Evolutionary conservation across 2,113 vertebrate genomes (phyloP).

Genomic region (Cyanoramphus novaezelandiae): DNA sequence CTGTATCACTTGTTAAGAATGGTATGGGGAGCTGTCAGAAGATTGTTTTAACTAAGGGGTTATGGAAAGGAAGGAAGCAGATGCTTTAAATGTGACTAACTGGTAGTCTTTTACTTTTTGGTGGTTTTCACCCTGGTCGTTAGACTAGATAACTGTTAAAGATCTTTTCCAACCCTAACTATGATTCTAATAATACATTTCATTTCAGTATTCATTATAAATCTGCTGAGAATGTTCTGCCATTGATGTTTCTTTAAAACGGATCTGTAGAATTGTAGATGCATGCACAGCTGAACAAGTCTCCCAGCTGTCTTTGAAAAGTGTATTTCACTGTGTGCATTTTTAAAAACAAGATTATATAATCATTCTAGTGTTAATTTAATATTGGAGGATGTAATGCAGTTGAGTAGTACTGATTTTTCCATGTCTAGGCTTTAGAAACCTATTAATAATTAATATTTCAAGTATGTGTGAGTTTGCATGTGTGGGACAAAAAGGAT

Average conservation of each 20-base stretch:
- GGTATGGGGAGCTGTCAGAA: neutral
- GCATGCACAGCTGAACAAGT: neutral
- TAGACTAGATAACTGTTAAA: neutral
- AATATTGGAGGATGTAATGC: neutral
- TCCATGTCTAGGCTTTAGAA: neutral
- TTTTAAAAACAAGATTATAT: neutral
- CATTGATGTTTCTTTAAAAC: neutral
- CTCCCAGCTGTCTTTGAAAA: neutral
- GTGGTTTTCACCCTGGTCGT: neutral
- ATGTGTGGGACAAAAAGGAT: neutral
- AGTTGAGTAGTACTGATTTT: neutral
- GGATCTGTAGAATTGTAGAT: neutral
- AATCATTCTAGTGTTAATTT: neutral
- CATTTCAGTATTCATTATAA: neutral
- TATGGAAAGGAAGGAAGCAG: neutral
- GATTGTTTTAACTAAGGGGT: neutral
- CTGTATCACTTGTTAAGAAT: neutral
- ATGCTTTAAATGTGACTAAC: neutral
- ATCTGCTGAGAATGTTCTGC: neutral
- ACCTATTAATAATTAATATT: neutral
- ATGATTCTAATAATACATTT: neutral
- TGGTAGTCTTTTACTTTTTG: neutral
- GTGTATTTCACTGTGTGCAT: neutral
- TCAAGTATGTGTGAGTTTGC: neutral
- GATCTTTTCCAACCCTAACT: neutral